Base-by-base conservation (phyloP, 2,797 vertebrate genomes). In the Labroides dimidiatus region DNA sequence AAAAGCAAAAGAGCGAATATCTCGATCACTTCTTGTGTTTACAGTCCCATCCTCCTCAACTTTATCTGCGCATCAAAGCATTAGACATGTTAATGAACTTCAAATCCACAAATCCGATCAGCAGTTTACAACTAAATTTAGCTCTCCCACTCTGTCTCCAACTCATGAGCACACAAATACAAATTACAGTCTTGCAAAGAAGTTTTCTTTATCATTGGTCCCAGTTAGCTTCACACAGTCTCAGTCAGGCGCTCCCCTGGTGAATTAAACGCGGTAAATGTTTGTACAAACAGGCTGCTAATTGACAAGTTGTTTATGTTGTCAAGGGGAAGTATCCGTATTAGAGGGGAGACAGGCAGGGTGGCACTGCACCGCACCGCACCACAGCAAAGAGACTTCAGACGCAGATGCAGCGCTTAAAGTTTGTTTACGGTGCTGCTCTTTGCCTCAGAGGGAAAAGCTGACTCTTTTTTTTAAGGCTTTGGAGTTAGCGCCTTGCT, bases 301-400 rank as follows among this genome's bases (percentile, higher is more conserved):
- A 94, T 89, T 89, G 85, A 86, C 65, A 74, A 82, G 82, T 82
- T 87, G 88, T 89, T 88, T 90, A 82, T 84, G 84, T 80, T 75
- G 75, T 80, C 52, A 67, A 81, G 81, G 69, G 69, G 71, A 83
- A 76, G 72, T 23, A 71, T 80, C 51, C 65, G 57, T 84, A 82
- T 89, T 75, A 80, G 37, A 80, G 37, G 30, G 66, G 47, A 81
- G 69, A 61, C 47, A 47, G 64, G 59, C 67, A 8, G 57, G 61
- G 48, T 75, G 78, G 78, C 63, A 72, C 54, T 48, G 78, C 63
- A 72, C 54, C 50, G 78, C 63, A 72, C 54, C 47, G 13, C 70
- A 70, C 62, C 75, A 72, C 81, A 85, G 79, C 78, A 81, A 79
- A 84, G 56, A 69, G 64, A 53, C 61, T 64, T 73, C 52, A 74